Evolutionary conservation across 2,888 invertebrate species (phyloP).

Genomic region (Drosophila mulleri): DNA sequence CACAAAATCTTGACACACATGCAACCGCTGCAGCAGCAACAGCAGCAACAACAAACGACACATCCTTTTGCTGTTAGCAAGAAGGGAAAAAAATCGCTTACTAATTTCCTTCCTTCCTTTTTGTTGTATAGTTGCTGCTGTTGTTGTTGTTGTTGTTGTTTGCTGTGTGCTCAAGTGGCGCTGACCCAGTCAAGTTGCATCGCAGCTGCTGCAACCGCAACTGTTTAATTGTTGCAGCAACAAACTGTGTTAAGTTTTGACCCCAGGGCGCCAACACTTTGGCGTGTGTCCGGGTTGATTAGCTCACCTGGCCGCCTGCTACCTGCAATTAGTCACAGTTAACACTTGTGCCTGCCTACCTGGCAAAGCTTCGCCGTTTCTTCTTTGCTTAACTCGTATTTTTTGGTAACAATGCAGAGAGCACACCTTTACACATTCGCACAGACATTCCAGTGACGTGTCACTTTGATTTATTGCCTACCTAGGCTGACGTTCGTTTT

Average conservation of each 20-base stretch:
- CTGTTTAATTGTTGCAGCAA: conserved; percentile 66
- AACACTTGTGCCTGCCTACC: conserved; percentile 25
- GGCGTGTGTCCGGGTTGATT: conserved; percentile 69
- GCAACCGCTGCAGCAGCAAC: conserved; percentile 4
- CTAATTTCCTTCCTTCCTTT: conserved; percentile 54
- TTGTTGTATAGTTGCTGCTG: conserved; percentile 16
- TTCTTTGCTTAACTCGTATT: background rate
- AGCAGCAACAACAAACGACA: conserved; percentile 7
- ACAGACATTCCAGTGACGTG: conserved; percentile 40
- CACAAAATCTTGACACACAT: conserved; percentile 69
- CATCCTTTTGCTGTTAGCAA: conserved; percentile 30
- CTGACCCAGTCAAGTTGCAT: conserved; percentile 73
- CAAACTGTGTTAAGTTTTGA: conserved; percentile 83
- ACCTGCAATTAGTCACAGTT: conserved; percentile 51
- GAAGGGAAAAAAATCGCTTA: conserved; percentile 15
- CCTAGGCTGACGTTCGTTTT: background rate
- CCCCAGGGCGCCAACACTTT: conserved; percentile 61
- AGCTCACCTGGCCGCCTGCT: conserved; percentile 37
- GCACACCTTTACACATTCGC: background rate
- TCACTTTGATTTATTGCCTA: conserved; percentile 43
- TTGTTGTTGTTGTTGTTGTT: conserved; percentile 15
- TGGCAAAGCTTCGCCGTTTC: background rate
- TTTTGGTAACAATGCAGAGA: conserved; percentile 13
- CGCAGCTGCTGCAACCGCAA: conserved; percentile 54
- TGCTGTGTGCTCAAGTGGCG: conserved; percentile 72